Evolutionary conservation across 2,797 vertebrate genomes (phyloP).

Genomic region (Paguma larvata): DNA sequence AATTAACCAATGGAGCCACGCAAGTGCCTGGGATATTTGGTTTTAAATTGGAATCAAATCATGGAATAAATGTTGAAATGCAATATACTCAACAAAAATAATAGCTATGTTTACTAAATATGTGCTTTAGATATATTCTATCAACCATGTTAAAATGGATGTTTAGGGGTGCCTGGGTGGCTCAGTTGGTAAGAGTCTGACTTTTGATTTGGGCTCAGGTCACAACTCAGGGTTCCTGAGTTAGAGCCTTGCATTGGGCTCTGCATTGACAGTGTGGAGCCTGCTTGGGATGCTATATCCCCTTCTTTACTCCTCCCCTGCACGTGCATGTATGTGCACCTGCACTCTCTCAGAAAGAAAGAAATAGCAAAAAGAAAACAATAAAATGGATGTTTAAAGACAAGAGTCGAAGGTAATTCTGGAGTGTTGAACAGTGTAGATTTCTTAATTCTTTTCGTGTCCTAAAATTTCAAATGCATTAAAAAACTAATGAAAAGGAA

Average conservation of each 20-base stretch:
- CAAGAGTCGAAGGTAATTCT: background rate
- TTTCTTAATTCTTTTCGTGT: slow-evolving; percentile 32
- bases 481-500: slow-evolving; percentile 34
- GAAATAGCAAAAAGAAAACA: no score
- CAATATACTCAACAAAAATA: slow-evolving; percentile 14
- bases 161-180: no score
- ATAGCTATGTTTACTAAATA: background rate
- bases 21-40: background rate
- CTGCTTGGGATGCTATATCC: no score
- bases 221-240: no score
- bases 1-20: no score
- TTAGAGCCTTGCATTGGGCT: no score
- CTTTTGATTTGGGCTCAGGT: no score
- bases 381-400: slow-evolving; percentile 12
- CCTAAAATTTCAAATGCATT: slow-evolving; percentile 21
- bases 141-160: slow-evolving; percentile 35
- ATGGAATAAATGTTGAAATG: slow-evolving; percentile 20
- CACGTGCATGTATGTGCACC: no score
- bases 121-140: background rate
- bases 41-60: slow-evolving; percentile 47
- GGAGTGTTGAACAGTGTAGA: slow-evolving; percentile 10
- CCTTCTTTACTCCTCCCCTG: no score
- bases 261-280: no score
- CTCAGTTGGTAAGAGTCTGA: no score
- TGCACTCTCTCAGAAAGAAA: no score